These are phyloP conservation scores for Neelides folsomi DNA, from an alignment of 2,888 invertebrate genomes.

Conservation along the genomic window DNA sequence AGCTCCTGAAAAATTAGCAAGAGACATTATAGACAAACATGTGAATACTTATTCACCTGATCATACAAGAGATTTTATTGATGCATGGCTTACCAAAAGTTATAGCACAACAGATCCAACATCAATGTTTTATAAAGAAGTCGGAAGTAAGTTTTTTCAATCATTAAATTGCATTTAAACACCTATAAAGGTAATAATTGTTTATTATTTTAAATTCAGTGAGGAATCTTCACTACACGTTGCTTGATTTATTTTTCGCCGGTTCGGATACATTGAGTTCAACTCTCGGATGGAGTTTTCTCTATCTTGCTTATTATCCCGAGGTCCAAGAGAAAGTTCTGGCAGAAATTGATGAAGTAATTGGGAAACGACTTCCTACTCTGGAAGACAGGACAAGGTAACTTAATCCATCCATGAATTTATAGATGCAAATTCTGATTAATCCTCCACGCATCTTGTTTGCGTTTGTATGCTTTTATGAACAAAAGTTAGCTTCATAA, in stretches of 20 bases:
- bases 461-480: too few relatives aligned
- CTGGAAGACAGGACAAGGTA: slow-evolving; percentile 29
- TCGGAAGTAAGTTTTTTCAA: slow-evolving; percentile 17
- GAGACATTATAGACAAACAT: slow-evolving; percentile 26
- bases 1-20: slow-evolving; percentile 22
- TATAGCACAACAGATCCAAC: slow-evolving; percentile 18
- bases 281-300: slow-evolving; percentile 25
- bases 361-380: slow-evolving; percentile 31
- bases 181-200: neutral
- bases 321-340: slow-evolving; percentile 26
- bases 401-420: neutral
- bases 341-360: slow-evolving; percentile 33
- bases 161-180: too few relatives aligned
- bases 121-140: slow-evolving; percentile 22
- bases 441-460: too few relatives aligned
- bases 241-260: slow-evolving; percentile 28
- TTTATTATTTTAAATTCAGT: slow-evolving; percentile 7
- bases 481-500: too few relatives aligned
- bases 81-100: slow-evolving; percentile 29
- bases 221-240: slow-evolving; percentile 25
- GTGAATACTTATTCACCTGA: slow-evolving; percentile 19
- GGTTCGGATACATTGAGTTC: slow-evolving; percentile 28
- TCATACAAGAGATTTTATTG: slow-evolving; percentile 31
- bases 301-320: slow-evolving; percentile 17
- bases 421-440: too few relatives aligned